Percentiles rank a stretch among this genome's conserved stretches.
Evolutionary conservation across 2,113 vertebrate species (phyloP).

Genomic region (Jacana jacana): DNA sequence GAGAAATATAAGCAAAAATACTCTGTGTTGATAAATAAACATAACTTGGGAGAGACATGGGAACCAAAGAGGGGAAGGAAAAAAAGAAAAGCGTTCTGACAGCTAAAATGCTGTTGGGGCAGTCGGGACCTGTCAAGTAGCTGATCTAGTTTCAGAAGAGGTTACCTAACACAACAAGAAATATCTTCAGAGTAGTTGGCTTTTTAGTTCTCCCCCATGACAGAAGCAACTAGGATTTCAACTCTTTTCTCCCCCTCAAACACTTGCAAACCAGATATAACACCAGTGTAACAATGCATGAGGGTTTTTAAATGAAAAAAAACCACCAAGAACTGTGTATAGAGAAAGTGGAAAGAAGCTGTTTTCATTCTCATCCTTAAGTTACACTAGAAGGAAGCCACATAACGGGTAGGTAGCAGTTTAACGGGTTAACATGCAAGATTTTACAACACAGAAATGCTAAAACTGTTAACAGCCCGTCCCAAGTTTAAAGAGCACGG

Average conservation of each 20-base stretch:
- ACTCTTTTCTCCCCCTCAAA: background rate
- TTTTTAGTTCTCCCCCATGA: background rate
- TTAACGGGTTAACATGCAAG: background rate
- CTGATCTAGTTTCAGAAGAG: constrained; percentile 34
- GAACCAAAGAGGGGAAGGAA: background rate
- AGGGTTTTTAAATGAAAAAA: background rate
- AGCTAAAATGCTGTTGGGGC: constrained; percentile 36
- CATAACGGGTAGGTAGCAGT: background rate
- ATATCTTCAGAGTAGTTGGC: background rate
- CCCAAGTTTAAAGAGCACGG: background rate
- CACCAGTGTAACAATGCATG: background rate
- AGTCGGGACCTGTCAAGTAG: constrained; percentile 58
- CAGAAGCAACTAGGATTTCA: background rate
- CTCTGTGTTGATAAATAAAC: constrained; percentile 1
- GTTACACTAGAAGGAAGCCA: background rate
- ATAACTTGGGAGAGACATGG: background rate
- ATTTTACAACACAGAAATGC: background rate
- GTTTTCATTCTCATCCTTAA: background rate
- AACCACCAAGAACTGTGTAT: background rate
- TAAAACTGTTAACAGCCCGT: background rate
- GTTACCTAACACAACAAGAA: constrained; percentile 27
- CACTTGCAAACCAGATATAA: background rate
- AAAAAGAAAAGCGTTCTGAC: background rate
- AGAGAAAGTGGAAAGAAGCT: background rate
- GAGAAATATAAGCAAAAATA: background rate